Evolutionary conservation across 1,140 invertebrate species (phyloP).

Genomic region (Pentalonia nigronervosa): DNA sequence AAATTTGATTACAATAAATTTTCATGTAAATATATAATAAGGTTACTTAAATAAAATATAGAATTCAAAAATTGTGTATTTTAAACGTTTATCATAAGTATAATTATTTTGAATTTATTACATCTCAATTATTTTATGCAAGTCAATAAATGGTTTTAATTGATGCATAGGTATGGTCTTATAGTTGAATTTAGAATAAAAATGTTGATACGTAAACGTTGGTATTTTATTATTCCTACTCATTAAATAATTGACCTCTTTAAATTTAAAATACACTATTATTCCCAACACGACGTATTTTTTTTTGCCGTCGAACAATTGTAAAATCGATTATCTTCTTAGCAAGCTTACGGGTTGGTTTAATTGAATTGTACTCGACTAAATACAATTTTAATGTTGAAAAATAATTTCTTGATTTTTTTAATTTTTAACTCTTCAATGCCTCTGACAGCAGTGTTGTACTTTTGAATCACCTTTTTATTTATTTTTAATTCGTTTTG

Average conservation of each 20-base stretch:
- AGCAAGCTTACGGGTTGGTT: background rate
- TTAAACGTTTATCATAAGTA: background rate
- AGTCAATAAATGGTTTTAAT: background rate
- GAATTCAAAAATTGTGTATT: background rate
- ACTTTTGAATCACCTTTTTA: background rate
- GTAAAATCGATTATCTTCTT: conserved; percentile 4
- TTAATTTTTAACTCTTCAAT: background rate
- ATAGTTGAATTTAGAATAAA: background rate
- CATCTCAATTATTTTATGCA: background rate
- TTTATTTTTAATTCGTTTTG: background rate
- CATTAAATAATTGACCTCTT: background rate
- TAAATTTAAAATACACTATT: background rate
- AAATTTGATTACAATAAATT: background rate
- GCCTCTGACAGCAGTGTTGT: background rate
- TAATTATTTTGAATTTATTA: background rate
- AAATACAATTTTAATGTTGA: background rate
- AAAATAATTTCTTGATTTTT: background rate
- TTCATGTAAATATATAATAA: background rate
- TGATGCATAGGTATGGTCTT: background rate
- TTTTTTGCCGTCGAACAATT: background rate
- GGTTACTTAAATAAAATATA: background rate
- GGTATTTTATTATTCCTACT: background rate
- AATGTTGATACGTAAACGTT: background rate
- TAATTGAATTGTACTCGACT: background rate
- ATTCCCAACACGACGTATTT: background rate